Percentiles rank a stretch among this genome's conserved stretches.
These are phyloP conservation scores for Pseudomyrmex concolor DNA, from an alignment of 1,140 invertebrate species.

Conservation along the genomic window DNA sequence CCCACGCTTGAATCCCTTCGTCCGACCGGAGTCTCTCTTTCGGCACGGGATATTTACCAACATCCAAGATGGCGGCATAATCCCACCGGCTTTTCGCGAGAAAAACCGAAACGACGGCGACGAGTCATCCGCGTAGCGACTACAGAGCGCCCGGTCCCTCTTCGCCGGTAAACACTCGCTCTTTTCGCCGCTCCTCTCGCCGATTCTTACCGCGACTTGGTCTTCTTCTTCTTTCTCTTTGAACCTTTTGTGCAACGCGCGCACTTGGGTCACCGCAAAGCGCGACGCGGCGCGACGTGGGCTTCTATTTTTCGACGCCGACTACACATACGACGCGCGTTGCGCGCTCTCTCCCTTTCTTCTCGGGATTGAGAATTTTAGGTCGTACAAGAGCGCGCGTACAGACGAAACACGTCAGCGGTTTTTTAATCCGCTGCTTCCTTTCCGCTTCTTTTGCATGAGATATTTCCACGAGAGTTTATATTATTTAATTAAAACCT, in stretches of 20 bases:
- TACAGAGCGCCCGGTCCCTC: constrained; percentile 43
- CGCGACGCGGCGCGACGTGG: constrained; percentile 15
- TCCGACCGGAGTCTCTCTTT: constrained; percentile 71
- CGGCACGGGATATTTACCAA: constrained; percentile 84
- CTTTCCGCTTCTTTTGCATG: neutral
- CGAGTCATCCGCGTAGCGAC: constrained; percentile 74
- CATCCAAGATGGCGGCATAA: constrained; percentile 84
- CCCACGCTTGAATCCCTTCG: constrained; percentile 65
- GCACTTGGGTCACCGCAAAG: constrained; percentile 57
- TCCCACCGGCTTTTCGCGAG: constrained; percentile 77
- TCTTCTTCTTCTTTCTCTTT: constrained; percentile 33
- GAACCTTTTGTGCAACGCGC: constrained; percentile 38
- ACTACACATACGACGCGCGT: constrained; percentile 26
- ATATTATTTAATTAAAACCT: neutral
- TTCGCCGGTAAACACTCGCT: constrained; percentile 68
- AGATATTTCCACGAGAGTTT: neutral
- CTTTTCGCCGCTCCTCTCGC: constrained; percentile 59
- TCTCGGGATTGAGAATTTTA: constrained; percentile 52
- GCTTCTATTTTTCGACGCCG: constrained; percentile 36
- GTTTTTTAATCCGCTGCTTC: constrained; percentile 14
- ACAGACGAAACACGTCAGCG: constrained; percentile 12
- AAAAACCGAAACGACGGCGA: constrained; percentile 71
- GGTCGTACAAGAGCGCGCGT: constrained; percentile 24
- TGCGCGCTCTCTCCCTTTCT: constrained; percentile 53
- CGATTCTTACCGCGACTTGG: constrained; percentile 63